Conservation (phyloP, 2,797 vertebrate species). For the Parambassis ranga region DNA sequence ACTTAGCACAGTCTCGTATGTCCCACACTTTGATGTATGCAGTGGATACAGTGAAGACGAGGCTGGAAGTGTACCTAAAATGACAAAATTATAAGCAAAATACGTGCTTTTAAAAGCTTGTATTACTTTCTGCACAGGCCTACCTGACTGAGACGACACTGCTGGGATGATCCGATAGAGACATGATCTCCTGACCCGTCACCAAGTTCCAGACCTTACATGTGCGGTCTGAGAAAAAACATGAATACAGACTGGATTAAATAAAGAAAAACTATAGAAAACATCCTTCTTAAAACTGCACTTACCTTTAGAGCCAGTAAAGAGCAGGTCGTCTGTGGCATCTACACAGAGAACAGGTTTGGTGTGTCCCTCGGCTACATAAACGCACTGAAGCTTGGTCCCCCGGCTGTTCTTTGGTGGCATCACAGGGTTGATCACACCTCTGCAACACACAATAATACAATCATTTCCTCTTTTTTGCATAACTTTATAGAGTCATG, state of each 20-base stretch:
- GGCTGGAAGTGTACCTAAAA: slow-evolving; percentile 87
- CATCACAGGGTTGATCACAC: slow-evolving; percentile 89
- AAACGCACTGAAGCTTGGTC: slow-evolving; percentile 85
- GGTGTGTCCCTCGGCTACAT: slow-evolving; percentile 93
- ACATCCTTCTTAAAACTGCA: too few relatives aligned
- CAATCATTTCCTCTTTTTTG: neutral
- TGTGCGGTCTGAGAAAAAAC: slow-evolving; percentile 85
- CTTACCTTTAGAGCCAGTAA: slow-evolving; percentile 97
- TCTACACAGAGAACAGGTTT: slow-evolving; percentile 95
- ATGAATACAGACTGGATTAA: neutral
- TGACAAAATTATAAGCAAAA: too few relatives aligned
- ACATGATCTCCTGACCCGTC: slow-evolving; percentile 99
- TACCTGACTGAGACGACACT: slow-evolving; percentile 91
- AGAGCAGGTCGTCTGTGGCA: slow-evolving; percentile 95
- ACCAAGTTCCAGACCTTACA: slow-evolving; percentile 99
- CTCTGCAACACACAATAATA: slow-evolving; percentile 70
- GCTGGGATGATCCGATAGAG: slow-evolving; percentile 92
- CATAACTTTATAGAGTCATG: neutral
- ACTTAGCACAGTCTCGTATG: slow-evolving; percentile 95
- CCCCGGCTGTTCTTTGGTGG: slow-evolving; percentile 76
- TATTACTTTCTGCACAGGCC: too few relatives aligned
- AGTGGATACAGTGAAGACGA: slow-evolving; percentile 94
- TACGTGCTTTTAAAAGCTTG: too few relatives aligned
- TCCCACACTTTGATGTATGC: slow-evolving; percentile 98
- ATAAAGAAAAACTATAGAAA: neutral